Conservation (phyloP, 2,888 invertebrate genomes). For the Actias luna region DNA sequence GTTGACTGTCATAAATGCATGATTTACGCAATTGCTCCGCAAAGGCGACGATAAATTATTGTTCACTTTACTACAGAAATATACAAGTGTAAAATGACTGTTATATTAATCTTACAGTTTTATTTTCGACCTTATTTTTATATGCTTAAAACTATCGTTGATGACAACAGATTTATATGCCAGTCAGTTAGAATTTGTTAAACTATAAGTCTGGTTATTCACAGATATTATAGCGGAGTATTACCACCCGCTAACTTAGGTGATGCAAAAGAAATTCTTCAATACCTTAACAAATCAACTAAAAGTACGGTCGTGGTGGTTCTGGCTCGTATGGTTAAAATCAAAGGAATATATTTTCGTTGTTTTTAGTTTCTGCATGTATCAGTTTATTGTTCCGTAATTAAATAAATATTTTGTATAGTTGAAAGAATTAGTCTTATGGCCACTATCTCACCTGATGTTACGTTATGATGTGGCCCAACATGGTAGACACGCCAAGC, state of each 20-base stretch:
- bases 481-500: no score
- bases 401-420: no score
- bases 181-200: not conserved
- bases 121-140: slow-evolving; percentile 40
- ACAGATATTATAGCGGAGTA: slow-evolving; percentile 69
- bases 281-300: slow-evolving; percentile 16
- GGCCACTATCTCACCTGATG: no score
- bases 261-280: slow-evolving; percentile 60
- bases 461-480: no score
- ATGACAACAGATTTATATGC: not conserved
- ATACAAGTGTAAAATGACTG: slow-evolving; percentile 36
- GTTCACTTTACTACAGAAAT: slow-evolving; percentile 64
- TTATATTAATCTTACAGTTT: slow-evolving; percentile 13
- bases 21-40: slow-evolving; percentile 78
- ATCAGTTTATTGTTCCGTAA: no score
- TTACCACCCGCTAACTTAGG: slow-evolving; percentile 76
- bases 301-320: not conserved
- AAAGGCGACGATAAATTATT: slow-evolving; percentile 77
- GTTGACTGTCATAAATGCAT: slow-evolving; percentile 75
- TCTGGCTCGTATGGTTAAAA: not conserved
- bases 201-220: slow-evolving; percentile 59
- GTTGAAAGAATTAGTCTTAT: no score
- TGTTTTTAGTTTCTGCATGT: not conserved
- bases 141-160: slow-evolving; percentile 18
- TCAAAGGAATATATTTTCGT: not conserved